Evolutionary conservation across 92 coral and sea anemone genomes (phyloP).

Genomic region (Umimayanthus kanabou): DNA sequence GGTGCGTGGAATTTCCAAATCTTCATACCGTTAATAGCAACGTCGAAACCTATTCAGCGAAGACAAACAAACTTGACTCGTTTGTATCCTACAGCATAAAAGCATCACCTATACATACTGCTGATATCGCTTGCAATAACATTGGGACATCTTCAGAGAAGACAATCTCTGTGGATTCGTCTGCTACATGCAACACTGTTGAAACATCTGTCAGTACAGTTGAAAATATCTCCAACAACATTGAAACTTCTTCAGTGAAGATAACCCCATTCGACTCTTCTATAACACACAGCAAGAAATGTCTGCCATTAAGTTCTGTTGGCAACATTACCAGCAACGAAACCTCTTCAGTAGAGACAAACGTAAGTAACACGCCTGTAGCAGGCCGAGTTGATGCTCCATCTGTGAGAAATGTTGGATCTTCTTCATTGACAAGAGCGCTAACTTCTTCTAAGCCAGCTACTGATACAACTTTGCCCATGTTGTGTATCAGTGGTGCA

Average conservation of each 20-base stretch:
- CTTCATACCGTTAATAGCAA: background rate
- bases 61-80: background rate
- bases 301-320: background rate
- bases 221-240: background rate
- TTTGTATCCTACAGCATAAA: background rate
- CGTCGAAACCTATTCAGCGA: background rate
- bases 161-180: background rate
- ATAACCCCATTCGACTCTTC: background rate
- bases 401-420: too few species aligned
- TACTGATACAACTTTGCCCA: background rate
- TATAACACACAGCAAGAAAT: background rate
- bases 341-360: too few species aligned
- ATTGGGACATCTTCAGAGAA: background rate
- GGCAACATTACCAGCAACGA: too few species aligned
- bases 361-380: too few species aligned
- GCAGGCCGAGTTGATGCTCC: too few species aligned
- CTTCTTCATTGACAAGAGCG: too few species aligned
- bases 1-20: too few species aligned
- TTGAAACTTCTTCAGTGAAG: background rate
- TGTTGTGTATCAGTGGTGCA: background rate
- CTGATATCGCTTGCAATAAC: background rate
- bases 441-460: too few species aligned
- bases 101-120: background rate
- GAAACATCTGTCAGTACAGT: background rate
- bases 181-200: background rate